A percentile compares a stretch with the other conserved stretches of the same genome.
These are phyloP conservation scores for Clivina fossor DNA, from an alignment of 2,888 invertebrate genomes.

Conservation along the genomic window DNA sequence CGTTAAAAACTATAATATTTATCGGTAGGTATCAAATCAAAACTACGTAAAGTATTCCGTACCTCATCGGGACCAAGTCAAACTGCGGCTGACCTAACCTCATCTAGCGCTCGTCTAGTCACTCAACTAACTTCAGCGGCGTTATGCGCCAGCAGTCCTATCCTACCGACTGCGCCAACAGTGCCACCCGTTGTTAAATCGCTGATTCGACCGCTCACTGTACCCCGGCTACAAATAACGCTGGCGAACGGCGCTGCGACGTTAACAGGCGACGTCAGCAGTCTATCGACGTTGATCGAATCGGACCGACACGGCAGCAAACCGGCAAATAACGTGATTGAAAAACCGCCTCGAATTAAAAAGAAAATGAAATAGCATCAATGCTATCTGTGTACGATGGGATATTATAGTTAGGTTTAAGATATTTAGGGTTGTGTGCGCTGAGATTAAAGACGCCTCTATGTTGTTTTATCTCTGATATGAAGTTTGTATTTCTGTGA, in stretches of 20 bases:
- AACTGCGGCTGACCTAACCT: constrained; percentile 48
- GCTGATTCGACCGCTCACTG: constrained; percentile 59
- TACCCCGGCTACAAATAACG: constrained; percentile 58
- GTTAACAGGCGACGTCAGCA: constrained; percentile 15
- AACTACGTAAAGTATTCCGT: constrained; percentile 60
- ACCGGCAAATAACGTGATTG: constrained; percentile 50
- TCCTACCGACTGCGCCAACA: constrained; percentile 57
- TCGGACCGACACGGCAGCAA: constrained; percentile 44
- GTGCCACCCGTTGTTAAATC: constrained; percentile 61
- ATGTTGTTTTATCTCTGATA: too few species aligned
- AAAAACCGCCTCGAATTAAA: constrained; percentile 39
- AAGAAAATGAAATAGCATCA: constrained; percentile 35
- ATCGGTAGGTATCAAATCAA: constrained; percentile 57
- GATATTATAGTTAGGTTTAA: constrained; percentile 22
- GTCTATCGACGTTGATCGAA: constrained; percentile 17
- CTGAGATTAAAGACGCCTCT: too few species aligned
- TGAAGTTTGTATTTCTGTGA: neutral
- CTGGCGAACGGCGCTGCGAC: constrained; percentile 48
- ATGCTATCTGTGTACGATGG: constrained; percentile 26
- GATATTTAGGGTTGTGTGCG: too few species aligned
- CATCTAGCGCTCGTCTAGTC: constrained; percentile 56
- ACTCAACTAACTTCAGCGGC: constrained; percentile 63
- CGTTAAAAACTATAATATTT: constrained; percentile 21
- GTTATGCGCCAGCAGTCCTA: constrained; percentile 62
- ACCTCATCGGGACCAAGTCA: constrained; percentile 55